Evolutionary conservation across 2,888 invertebrate species (phyloP), one percentile per base, ranked within the genome.

Genomic region (Rhynchonema sp.): DNA sequence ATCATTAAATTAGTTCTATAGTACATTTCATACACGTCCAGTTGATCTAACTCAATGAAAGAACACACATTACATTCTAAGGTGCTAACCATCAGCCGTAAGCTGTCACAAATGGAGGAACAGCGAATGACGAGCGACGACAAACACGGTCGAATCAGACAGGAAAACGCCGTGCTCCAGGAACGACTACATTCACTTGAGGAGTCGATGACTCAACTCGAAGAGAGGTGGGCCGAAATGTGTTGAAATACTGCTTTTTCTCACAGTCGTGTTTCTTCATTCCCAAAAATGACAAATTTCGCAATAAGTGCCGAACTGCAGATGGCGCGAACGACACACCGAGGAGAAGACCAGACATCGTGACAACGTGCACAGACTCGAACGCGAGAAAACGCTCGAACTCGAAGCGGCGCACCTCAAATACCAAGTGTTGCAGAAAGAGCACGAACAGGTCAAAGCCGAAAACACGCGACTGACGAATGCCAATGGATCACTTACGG

Each of bases 141-240:
- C 55, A 68, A 69, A 56, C 58, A 65, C 3, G 64, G 68, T 20
- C 56, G 63, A 55, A 23, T 59, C 56, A 29, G 30, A 55, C n/a
- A 66, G 52, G 72, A 72, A 26, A 70, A 69, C 55, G 69, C 70
- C n/a, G 62, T 72, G 17, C 64, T 71, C 23, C 66, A 67, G 57
- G 70, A 72, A 62, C 57, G 70, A 28, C 59, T 69, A 27, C 66
- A 70, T 62, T 59, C 63, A 29, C 59, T 72, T 28, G 71, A 71
- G 58, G 71, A 71, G 57, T 68, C 71, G 58, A 56, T 64, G 29
- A 61, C 63, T 25, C 62, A 62, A 38, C 65, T 62, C 22, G 71
- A 70, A 55, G 65, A 68, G 30, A 64, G 67, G 66, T 66, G 23
- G 17, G 58, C 26, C n/a, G 9, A n/a, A n/a, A n/a, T n/a, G n/a